These are phyloP conservation scores for Mastomys coucha DNA, from an alignment of 2,113 vertebrate species.

Conservation along the genomic window DNA sequence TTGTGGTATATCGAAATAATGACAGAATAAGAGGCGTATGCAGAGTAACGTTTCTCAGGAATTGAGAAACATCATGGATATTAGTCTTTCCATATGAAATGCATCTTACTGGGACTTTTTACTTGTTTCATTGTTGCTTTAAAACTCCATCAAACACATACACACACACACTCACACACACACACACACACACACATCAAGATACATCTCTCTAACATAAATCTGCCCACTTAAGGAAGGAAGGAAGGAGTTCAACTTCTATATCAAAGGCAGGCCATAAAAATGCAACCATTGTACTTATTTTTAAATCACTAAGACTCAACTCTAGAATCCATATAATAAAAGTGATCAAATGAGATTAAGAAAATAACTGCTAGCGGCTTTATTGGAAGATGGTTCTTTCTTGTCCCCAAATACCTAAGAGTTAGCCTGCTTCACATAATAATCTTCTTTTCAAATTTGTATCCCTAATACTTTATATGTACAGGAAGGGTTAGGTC, in stretches of 20 bases:
- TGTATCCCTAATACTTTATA: neutral
- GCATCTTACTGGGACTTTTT: neutral
- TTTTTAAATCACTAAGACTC: conserved; percentile 32
- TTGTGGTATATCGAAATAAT: neutral
- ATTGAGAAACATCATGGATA: neutral
- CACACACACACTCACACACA: no score
- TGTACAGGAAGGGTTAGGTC: conserved; percentile 52
- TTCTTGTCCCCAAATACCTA: neutral
- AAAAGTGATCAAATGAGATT: neutral
- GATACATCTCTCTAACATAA: neutral
- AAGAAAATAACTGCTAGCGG: conserved; percentile 2
- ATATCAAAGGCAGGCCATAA: neutral
- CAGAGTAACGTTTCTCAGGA: conserved; percentile 40
- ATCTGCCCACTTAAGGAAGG: no score
- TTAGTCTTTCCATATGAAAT: conserved; percentile 50
- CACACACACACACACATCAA: no score
- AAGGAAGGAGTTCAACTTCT: neutral
- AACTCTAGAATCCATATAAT: neutral
- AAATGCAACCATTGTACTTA: neutral
- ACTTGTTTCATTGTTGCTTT: conserved; percentile 35
- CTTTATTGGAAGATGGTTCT: neutral
- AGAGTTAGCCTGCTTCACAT: neutral
- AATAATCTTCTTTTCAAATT: neutral
- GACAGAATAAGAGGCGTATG: conserved; percentile 59
- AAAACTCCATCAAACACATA: neutral